Evolutionary conservation across 2,113 vertebrate species (phyloP), one percentile per base, ranked within the genome.

Genomic region (Platanista minor): DNA sequence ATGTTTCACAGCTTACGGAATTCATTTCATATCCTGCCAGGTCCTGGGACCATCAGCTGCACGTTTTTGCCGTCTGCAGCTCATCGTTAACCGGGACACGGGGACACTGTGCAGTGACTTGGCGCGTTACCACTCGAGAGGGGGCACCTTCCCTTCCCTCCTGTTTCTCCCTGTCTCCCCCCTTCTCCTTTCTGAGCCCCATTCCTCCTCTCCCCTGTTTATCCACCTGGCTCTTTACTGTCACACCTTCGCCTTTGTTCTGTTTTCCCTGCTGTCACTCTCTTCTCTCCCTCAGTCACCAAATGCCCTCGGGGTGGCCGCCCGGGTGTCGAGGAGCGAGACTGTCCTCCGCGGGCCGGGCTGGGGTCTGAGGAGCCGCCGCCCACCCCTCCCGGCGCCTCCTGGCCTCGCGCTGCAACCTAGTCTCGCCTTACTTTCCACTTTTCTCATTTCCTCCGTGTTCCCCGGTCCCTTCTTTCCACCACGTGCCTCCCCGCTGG

Each of bases 201-300:
- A 0, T 3, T 39, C n/a, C 21, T 2, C 3, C 21, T 6, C 20
- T 6, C 8, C 4, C 2, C 1, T 8, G 36, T 82, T 61, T 43
- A 33, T 43, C 21, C 67, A 23, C 67, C 25, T 2, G 54, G 66
- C 52, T 23, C 62, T 21, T 5, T 78, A 39, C 64, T n/a, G 66
- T 33, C 23, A 11, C 39, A 9, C 85, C 27, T 39, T 9, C 1
- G n/a, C 29, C 75, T 94, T 11, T 14, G 27, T 6, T 13, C 29
- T 12, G 14, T 39, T 14, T 52, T 69, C 89, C 64, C 87, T 15
- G 29, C 49, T n/a, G 57, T 49, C 71, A 41, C 54, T 33, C 21
- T 27, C 13, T 54, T 12, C 57, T 92, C 90, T 54, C 59, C 43
- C n/a, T 54, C 3, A 13, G 59, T 29, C 78, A 71, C 77, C 59